Evolutionary conservation across 2,113 vertebrate species (phyloP), one percentile per base, ranked within the genome.

Genomic region (Lontra canadensis): DNA sequence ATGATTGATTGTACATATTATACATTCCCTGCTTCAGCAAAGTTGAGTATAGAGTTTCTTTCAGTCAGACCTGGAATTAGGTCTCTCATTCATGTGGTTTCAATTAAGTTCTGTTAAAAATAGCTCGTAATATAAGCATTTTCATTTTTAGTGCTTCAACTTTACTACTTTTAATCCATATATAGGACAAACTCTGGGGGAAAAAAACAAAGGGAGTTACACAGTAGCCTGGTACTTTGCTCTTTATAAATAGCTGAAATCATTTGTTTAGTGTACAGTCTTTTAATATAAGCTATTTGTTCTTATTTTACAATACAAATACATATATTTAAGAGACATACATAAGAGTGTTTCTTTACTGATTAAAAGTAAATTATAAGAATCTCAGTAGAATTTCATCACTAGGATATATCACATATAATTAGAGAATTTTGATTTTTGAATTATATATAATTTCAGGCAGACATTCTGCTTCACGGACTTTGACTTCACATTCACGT

Each of bases 21-120:
- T 23, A 94, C 76, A 96, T 94, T 96, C 29, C 55, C 93, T 95
- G 82, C 88, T 93, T 97, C 88, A 96, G 84, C 88, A 97, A 91
- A 90, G 82, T 80, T 91, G 90, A 95, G 92, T 95, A 80, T 88
- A 97, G 96, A 94, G 88, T 98, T 96, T 96, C 97, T 98, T 97
- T 97, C 90, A 91, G 95, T 94, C 94, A 97, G 95, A 97, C 61
- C 76, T 97, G 93, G 82, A 98, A 98, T 97, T 97, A 97, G 92
- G 97, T 98, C 96, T 98, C 92, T 96, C 76, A 95, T 82, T 98
- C 97, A 97, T 97, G 90, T 96, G 96, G 67, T 97, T 98, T 98
- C 97, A 97, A 97, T 98, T 98, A 98, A 97, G 96, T 97, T 98
- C 96, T 95, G 90, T 97, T 98, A 98, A 98, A 98, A 98, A 98